phyloP scores from a whole-genome alignment of 1,140 invertebrate species.

The Aphelenchoides avenae region DNA sequence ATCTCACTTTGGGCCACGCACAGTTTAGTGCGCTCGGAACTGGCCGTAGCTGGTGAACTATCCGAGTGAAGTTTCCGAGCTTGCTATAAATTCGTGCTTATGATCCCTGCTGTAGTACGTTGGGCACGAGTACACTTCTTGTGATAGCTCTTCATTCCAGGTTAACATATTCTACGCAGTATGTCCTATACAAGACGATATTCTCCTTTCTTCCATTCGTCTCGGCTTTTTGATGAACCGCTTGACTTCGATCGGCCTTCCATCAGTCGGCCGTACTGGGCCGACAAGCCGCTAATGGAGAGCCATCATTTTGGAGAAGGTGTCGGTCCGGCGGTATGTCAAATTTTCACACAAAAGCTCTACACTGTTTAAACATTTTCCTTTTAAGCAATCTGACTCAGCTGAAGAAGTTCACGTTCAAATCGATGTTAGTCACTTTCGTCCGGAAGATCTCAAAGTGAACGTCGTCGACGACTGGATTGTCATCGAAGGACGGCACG shows the following conservation, averaged over 20 bases:
- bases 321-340: conserved; percentile 30
- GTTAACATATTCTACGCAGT: too few relatives aligned
- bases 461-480: conserved; percentile 46
- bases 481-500: conserved; percentile 47
- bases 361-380: not conserved
- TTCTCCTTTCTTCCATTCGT: too few relatives aligned
- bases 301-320: conserved; percentile 37
- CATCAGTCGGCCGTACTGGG: conserved; percentile 41
- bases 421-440: conserved; percentile 44
- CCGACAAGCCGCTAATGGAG: conserved; percentile 35
- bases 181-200: too few relatives aligned
- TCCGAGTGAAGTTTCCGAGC: too few relatives aligned
- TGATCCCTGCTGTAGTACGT: too few relatives aligned
- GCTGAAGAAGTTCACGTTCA: conserved; percentile 35
- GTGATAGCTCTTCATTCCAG: too few relatives aligned
- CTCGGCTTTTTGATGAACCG: too few relatives aligned
- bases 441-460: conserved; percentile 47
- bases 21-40: too few relatives aligned
- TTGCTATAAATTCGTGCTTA: too few relatives aligned
- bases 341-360: conserved; percentile 2
- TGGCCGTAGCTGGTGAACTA: too few relatives aligned
- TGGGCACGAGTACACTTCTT: too few relatives aligned
- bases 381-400: conserved; percentile 33
- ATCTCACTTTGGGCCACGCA: too few relatives aligned
- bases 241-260: conserved; percentile 40